Percentiles rank a stretch among this genome's conserved stretches.
Evolutionary conservation across 1,140 invertebrate species (phyloP).

Genomic region (Nasonia giraulti): DNA sequence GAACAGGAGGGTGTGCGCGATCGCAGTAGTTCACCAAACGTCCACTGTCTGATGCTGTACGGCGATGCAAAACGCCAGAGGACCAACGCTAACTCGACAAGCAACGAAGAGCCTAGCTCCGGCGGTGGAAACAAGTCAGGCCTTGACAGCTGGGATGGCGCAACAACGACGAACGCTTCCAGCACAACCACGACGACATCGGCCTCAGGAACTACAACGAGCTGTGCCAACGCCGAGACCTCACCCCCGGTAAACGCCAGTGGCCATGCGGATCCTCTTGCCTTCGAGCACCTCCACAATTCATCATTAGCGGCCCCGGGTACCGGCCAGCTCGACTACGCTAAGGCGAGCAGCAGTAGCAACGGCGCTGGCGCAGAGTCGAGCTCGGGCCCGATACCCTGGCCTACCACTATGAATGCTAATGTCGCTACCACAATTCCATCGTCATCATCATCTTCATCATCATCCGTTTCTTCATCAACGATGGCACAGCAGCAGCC

Average conservation of each 20-base stretch:
- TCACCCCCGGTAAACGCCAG: constrained; percentile 40
- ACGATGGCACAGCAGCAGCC: constrained; percentile 18
- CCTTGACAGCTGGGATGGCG: background rate
- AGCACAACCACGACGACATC: constrained; percentile 11
- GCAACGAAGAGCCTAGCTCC: constrained; percentile 21
- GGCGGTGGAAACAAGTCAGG: background rate
- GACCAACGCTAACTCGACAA: constrained; percentile 53
- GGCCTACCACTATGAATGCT: constrained; percentile 5
- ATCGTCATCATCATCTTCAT: constrained; percentile 50
- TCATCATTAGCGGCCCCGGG: background rate
- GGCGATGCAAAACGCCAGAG: constrained; percentile 78
- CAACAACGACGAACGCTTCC: constrained; percentile 5
- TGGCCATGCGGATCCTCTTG: constrained; percentile 31
- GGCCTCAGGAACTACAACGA: background rate
- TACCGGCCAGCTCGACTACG: constrained; percentile 21
- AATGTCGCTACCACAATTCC: constrained; percentile 36
- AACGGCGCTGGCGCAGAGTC: background rate
- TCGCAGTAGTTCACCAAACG: constrained; percentile 75
- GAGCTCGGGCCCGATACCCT: constrained; percentile 49
- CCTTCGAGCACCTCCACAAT: constrained; percentile 38
- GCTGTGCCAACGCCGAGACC: constrained; percentile 30
- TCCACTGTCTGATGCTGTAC: constrained; percentile 78
- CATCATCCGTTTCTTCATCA: constrained; percentile 19
- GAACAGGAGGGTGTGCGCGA: constrained; percentile 78
- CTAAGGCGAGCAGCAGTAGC: constrained; percentile 17